phyloP scores from a whole-genome alignment of 2,888 invertebrate genomes.

The Dione vanillae region DNA sequence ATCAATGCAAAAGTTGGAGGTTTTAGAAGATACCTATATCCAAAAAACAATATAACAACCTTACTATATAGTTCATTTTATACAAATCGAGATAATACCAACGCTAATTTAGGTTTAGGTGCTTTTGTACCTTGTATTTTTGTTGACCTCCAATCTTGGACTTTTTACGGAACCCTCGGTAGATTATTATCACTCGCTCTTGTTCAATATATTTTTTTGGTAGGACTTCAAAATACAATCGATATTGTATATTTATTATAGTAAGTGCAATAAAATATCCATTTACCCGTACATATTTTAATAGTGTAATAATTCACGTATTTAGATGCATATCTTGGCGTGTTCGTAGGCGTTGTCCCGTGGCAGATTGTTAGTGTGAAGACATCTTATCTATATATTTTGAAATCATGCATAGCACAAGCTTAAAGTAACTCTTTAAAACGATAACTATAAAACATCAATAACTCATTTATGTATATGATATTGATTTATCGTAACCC shows the following conservation, averaged over 20 bases:
- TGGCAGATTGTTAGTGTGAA: constrained; percentile 34
- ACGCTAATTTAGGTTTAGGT: too few relatives aligned
- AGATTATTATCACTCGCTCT: too few relatives aligned
- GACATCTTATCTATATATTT: constrained; percentile 35
- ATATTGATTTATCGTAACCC: constrained; percentile 75
- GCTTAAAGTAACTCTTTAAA: constrained; percentile 37
- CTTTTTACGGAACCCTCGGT: too few relatives aligned
- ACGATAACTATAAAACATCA: constrained; percentile 53
- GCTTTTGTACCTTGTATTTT: too few relatives aligned
- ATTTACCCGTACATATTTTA: constrained; percentile 19
- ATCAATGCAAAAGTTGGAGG: too few relatives aligned
- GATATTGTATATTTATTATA: constrained; percentile 18
- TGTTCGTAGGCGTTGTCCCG: constrained; percentile 35
- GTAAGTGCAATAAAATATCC: constrained; percentile 1
- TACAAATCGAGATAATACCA: too few relatives aligned
- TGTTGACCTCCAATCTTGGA: too few relatives aligned
- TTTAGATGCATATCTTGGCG: constrained; percentile 16
- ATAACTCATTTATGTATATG: constrained; percentile 65
- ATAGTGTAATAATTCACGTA: constrained; percentile 36
- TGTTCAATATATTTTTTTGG: neutral
- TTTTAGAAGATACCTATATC: too few relatives aligned
- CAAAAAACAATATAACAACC: too few relatives aligned
- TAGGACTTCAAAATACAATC: neutral
- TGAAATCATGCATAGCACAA: constrained; percentile 33
- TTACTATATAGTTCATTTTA: too few relatives aligned